Conservation (phyloP, 1,140 invertebrate species). For the Conus betulinus region DNA sequence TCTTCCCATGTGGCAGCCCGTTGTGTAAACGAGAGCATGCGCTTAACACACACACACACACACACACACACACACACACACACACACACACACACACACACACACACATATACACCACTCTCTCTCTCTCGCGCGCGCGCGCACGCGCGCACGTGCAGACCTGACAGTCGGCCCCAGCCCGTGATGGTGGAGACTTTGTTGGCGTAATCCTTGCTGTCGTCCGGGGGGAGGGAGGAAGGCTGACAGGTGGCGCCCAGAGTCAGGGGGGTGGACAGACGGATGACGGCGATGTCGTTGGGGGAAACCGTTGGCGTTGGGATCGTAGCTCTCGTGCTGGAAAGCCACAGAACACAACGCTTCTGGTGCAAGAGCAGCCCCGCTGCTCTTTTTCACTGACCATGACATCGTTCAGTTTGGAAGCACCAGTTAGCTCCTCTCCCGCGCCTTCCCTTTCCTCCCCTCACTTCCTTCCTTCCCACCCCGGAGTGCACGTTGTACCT, state of each 20-base stretch:
- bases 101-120: neutral
- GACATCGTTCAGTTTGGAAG: no score
- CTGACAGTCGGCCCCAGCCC: constrained; percentile 24
- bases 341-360: neutral
- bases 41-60: neutral
- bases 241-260: neutral
- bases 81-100: constrained; percentile 5
- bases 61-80: neutral
- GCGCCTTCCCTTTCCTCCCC: no score
- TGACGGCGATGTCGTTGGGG: constrained; percentile 33
- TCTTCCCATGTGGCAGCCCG: no score
- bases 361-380: neutral
- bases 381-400: neutral
- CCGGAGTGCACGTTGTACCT: no score
- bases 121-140: neutral
- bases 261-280: constrained; percentile 16
- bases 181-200: constrained; percentile 5
- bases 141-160: neutral
- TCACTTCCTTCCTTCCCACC: no score
- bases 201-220: constrained; percentile 22
- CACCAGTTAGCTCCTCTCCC: no score
- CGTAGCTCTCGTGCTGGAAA: constrained; percentile 20
- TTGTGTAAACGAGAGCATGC: neutral
- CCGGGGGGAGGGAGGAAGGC: neutral
- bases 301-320: constrained; percentile 26